Conservation (phyloP, 2,113 vertebrate species). For the Puffinus mauretanicus region DNA sequence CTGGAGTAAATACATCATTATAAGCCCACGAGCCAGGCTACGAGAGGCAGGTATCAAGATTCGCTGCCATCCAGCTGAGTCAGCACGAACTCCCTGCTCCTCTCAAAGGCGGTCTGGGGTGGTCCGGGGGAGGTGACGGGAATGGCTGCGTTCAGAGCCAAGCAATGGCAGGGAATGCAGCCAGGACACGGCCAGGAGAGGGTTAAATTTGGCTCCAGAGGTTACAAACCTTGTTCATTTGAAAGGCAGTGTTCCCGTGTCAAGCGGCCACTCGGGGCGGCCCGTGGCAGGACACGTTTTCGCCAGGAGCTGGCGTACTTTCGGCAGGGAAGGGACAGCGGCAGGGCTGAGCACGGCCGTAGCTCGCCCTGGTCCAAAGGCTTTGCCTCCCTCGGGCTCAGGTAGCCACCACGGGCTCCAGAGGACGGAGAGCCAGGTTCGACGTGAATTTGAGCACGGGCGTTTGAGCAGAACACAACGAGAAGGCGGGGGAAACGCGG, state of each 20-base stretch:
- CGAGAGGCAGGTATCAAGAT: not conserved
- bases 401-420: not conserved
- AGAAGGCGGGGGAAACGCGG: not conserved
- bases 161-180: not conserved
- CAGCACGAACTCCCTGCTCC: not conserved
- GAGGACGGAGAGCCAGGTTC: not conserved
- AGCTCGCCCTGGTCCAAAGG: not conserved
- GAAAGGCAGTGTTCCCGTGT: not conserved
- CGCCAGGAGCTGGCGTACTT: not conserved
- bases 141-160: not conserved
- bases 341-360: not conserved
- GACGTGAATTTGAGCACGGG: accelerated
- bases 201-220: not conserved
- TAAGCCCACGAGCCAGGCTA: not conserved
- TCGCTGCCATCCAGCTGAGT: not conserved
- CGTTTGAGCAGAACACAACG: not conserved
- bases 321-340: not conserved
- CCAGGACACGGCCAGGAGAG: not conserved
- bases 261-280: not conserved
- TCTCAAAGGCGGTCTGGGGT: not conserved
- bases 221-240: not conserved
- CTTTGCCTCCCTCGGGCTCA: not conserved
- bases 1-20: constrained; percentile 20
- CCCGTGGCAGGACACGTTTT: accelerated
- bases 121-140: not conserved